Conservation (phyloP, 2,888 invertebrate genomes). For the Rhodophaea formosa region DNA sequence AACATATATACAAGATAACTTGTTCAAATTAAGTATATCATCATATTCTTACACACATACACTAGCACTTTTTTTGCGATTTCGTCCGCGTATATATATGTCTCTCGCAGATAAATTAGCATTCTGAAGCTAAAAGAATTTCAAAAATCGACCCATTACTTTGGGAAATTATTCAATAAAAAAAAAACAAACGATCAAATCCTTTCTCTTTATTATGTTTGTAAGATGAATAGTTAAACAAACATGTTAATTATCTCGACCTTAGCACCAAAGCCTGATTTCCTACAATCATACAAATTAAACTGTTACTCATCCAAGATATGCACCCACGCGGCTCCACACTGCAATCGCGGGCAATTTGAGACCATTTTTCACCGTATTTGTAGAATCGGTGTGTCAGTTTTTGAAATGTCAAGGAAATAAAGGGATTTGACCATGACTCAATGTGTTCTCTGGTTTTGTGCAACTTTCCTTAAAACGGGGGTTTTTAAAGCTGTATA, state of each 20-base stretch:
- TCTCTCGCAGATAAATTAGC: too few species aligned
- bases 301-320: constrained; percentile 1
- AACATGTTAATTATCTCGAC: not conserved
- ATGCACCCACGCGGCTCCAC: not conserved
- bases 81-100: too few species aligned
- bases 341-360: constrained; percentile 2
- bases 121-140: too few species aligned
- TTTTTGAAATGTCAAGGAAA: constrained; percentile 21
- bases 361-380: constrained; percentile 15
- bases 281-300: not conserved
- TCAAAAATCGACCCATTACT: too few species aligned
- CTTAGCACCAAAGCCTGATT: not conserved
- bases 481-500: not conserved
- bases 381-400: constrained; percentile 14
- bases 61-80: too few species aligned
- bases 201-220: too few species aligned
- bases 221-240: too few species aligned
- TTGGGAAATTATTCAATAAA: too few species aligned
- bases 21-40: too few species aligned
- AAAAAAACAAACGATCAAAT: too few species aligned
- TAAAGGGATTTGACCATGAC: constrained; percentile 16
- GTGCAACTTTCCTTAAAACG: constrained; percentile 7
- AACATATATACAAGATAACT: too few species aligned
- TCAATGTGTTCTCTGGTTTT: not conserved
- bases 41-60: too few species aligned